phyloP scores from a whole-genome alignment of 1,140 invertebrate genomes.

The Brachionus asplanchnoidis region DNA sequence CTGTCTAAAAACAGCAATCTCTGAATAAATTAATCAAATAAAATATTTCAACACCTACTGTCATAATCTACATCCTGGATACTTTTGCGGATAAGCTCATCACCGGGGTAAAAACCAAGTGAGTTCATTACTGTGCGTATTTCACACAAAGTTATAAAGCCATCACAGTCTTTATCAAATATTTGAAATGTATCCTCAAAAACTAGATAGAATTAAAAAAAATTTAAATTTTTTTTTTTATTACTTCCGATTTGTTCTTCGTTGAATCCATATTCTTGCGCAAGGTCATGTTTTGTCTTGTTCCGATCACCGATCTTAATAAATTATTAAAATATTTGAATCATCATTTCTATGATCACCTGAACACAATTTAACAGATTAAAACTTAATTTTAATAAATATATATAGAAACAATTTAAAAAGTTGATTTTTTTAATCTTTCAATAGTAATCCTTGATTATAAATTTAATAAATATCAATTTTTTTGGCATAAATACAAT shows the following conservation, averaged over 20 bases:
- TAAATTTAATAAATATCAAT: no score
- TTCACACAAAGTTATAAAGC: conserved; percentile 28
- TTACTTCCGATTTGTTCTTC: conserved; percentile 41
- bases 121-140: conserved; percentile 37
- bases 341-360: no score
- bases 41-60: conserved; percentile 16
- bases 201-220: conserved; percentile 16
- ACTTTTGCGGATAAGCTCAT: conserved; percentile 11
- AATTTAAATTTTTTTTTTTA: not conserved
- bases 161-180: conserved; percentile 41
- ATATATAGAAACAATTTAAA: no score
- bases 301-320: not conserved
- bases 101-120: not conserved
- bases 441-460: no score
- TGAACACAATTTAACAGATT: no score
- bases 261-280: conserved; percentile 24
- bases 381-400: no score
- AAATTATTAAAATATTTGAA: not conserved
- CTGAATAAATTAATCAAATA: not conserved
- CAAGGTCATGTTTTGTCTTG: conserved; percentile 34
- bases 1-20: not conserved
- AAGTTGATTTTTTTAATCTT: no score
- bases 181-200: conserved; percentile 41
- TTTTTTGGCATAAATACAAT: no score
- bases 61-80: conserved; percentile 25